Conservation (phyloP, 2,113 vertebrate genomes). For the Plotosus lineatus region DNA sequence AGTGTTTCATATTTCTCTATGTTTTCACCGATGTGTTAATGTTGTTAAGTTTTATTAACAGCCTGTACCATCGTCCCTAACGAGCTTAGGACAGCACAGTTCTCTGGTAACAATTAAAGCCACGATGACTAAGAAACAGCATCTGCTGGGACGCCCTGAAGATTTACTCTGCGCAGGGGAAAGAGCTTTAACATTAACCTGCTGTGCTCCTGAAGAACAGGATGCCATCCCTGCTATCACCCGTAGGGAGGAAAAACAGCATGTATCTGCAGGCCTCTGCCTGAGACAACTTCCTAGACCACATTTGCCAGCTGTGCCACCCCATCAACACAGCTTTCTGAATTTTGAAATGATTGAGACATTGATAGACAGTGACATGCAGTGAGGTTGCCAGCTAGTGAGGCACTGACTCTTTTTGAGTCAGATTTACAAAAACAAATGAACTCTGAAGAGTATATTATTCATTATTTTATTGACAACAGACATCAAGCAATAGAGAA, state of each 20-base stretch:
- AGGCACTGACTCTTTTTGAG: no score
- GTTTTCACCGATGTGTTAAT: conserved; percentile 2
- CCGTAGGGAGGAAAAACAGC: conserved; percentile 42
- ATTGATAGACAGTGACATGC: background rate
- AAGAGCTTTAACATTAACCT: conserved; percentile 45
- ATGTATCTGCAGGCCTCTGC: conserved; percentile 36
- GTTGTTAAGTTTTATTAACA: conserved; percentile 8
- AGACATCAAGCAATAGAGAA: no score
- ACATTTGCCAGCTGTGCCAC: conserved; percentile 42
- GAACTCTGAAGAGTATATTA: no score
- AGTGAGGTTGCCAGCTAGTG: no score
- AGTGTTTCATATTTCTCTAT: background rate
- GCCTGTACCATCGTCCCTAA: background rate
- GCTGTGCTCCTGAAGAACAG: conserved; percentile 41
- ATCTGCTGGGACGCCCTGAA: conserved; percentile 30
- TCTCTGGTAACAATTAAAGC: conserved; percentile 33
- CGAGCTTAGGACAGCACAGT: conserved; percentile 18
- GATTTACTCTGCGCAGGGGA: conserved; percentile 20
- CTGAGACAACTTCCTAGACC: conserved; percentile 33
- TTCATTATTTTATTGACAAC: no score
- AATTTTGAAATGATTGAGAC: conserved; percentile 19
- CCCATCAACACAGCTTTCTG: background rate
- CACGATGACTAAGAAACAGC: conserved; percentile 24
- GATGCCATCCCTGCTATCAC: conserved; percentile 14
- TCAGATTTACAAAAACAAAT: no score